Conservation (phyloP, 2,113 vertebrate species). For the Oriolus oriolus region DNA sequence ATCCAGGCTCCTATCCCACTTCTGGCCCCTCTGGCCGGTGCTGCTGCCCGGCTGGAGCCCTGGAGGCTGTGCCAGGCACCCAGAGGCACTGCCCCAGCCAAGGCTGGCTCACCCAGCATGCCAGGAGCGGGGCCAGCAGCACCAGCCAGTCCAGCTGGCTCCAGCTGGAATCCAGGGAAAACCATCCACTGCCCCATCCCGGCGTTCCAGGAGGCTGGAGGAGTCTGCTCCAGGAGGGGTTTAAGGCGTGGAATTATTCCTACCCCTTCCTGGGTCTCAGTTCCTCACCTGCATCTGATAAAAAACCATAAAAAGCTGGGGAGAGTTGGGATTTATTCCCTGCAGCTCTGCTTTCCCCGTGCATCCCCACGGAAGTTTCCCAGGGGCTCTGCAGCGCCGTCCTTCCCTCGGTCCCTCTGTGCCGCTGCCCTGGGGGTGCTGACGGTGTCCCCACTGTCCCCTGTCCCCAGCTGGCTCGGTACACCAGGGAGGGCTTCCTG, state of each 20-base stretch:
- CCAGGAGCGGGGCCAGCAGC: neutral
- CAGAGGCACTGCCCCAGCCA: neutral
- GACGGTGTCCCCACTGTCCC: neutral
- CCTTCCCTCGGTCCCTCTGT: neutral
- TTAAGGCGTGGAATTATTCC: neutral
- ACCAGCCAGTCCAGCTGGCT: neutral
- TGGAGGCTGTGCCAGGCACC: neutral
- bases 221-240: fast-evolving
- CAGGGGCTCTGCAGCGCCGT: neutral
- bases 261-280: neutral
- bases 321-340: neutral
- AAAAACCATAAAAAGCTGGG: neutral
- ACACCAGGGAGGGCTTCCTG: slow-evolving; percentile 89
- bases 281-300: neutral
- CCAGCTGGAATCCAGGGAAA: neutral
- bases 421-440: neutral
- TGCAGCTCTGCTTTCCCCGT: neutral
- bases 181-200: neutral
- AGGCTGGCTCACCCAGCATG: neutral
- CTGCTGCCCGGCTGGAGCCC: neutral
- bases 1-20: neutral
- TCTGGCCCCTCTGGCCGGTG: neutral
- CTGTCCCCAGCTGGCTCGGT: slow-evolving; percentile 82
- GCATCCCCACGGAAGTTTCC: neutral
- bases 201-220: neutral